phyloP scores from a whole-genome alignment of 2,113 vertebrate genomes.

The Nibea albiflora region DNA sequence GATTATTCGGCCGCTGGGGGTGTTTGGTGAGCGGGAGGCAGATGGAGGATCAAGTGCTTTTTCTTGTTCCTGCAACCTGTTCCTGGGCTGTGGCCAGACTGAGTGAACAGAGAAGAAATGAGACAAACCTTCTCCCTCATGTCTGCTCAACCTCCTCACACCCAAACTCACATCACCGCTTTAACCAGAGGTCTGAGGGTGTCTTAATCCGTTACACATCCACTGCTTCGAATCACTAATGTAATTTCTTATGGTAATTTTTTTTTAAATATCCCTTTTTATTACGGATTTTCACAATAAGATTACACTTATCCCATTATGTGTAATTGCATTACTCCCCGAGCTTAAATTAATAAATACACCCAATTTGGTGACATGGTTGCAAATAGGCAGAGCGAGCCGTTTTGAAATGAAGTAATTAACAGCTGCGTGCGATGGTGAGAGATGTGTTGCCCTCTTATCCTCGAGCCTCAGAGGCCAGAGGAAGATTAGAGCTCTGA shows the following conservation, averaged over 20 bases:
- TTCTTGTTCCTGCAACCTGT: slow-evolving; percentile 78
- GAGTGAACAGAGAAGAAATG: slow-evolving; percentile 48
- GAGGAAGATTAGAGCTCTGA: slow-evolving; percentile 98
- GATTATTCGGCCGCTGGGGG: slow-evolving; percentile 55
- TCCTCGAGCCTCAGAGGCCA: slow-evolving; percentile 94
- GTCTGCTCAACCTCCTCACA: slow-evolving; percentile 1
- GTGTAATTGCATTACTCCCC: slow-evolving; percentile 45
- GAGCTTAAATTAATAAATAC: slow-evolving; percentile 57
- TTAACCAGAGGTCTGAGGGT: slow-evolving; percentile 43
- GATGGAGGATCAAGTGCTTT: slow-evolving; percentile 78
- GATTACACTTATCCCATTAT: slow-evolving; percentile 60
- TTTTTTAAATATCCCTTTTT: slow-evolving; percentile 51
- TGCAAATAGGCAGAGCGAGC: slow-evolving; percentile 45
- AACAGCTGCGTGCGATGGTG: slow-evolving; percentile 88
- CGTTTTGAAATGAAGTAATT: slow-evolving; percentile 96
- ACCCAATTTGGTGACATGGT: slow-evolving; percentile 45
- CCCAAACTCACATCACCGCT: slow-evolving; percentile 25
- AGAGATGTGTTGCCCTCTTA: slow-evolving; percentile 89
- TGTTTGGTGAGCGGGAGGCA: slow-evolving; percentile 39
- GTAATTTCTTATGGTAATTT: slow-evolving; percentile 57
- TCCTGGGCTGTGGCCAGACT: slow-evolving; percentile 58
- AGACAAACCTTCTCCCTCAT: slow-evolving; percentile 49
- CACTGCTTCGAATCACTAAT: slow-evolving; percentile 43
- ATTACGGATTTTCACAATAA: slow-evolving; percentile 56
- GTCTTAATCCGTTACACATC: slow-evolving; percentile 45